Evolutionary conservation across 2,888 invertebrate species (phyloP), one percentile per base, ranked within the genome.

Genomic region (Meganola albula): DNA sequence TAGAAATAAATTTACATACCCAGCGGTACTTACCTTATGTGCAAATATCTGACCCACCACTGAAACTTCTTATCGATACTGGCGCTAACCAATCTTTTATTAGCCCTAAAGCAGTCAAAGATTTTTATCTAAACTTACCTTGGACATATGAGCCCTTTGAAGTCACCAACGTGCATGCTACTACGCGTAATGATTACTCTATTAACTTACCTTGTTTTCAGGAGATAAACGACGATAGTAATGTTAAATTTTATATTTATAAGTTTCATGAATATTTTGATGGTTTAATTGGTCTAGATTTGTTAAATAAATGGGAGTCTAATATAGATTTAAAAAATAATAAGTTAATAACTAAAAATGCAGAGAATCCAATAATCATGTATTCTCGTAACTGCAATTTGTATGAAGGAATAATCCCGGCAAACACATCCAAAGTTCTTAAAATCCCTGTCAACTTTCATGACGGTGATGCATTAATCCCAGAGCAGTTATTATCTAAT

Each of bases 1-100:
- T 51, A 54, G 53, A 54, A 23, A 8, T 54, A 4, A 49, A 54
- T 21, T 18, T 52, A 4, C 50, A 57, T 11, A 44, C 37, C 1
- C 39, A 47, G 20, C 24, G 48, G 12, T 47, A 53, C 13, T 11
- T 54, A 10, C 44, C 47, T 0, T 55, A 37, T 10, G 45, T 58
- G 1, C 36, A 50, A 16, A n/a, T n/a, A n/a, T n/a, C n/a, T n/a
- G n/a, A n/a, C n/a, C n/a, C n/a, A n/a, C n/a, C n/a, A n/a, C n/a
- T n/a, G n/a, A n/a, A n/a, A n/a, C n/a, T n/a, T n/a, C n/a, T n/a
- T n/a, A n/a, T n/a, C n/a, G n/a, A n/a, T n/a, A n/a, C n/a, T n/a
- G n/a, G n/a, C n/a, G n/a, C n/a, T n/a, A n/a, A n/a, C n/a, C n/a
- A n/a, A n/a, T n/a, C n/a, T n/a, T n/a, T n/a, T n/a, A n/a, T n/a